Evolutionary conservation across 2,888 invertebrate species (phyloP), one percentile per base, ranked within the genome.

Genomic region (Pandemis corylana): DNA sequence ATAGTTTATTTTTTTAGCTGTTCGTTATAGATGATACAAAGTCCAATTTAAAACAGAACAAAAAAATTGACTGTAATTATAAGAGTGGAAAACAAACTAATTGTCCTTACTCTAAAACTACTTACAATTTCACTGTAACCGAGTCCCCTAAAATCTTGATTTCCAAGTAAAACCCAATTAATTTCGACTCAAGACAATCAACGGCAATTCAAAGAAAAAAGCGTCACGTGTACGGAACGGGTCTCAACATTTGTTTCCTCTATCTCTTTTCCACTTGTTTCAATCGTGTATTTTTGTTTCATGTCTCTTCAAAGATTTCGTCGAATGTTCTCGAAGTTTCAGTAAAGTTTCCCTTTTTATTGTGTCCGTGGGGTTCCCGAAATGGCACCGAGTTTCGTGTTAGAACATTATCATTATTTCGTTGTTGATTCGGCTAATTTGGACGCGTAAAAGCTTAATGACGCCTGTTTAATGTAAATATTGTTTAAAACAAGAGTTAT

Each of bases 321-420:
- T 36, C 51, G 64, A 68, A 64, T 41, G 64, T 69, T 63, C 62
- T 63, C 63, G 49, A 67, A 71, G 67, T 70, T 70, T 70, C 53
- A 36, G 12, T 36, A 63, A 75, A 75, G 67, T 71, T 71, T 62
- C 44, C 63, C 75, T 75, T 75, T 74, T 75, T 75, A 56, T 63
- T 66, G 61, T 66, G 66, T 61, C 66, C 61, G 20, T 66, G 51
- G 61, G 66, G 49, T 44, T 46, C 44, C 59, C 49, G 49, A 15
- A 68, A 68, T 59, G 59, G 44, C 44, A 59, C n/a, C n/a, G 20
- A 56, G 68, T 68, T 72, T 69, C 69, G 7, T 73, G 63, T 53
- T 68, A 4, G 12, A 15, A 41, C 56, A 36, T 68, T 68, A 51
- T 62, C 67, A 44, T 62, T 68, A 46, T 73, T 68, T 64, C 20